phyloP scores from a whole-genome alignment of 2,888 invertebrate species.

The Hesperia comma region DNA sequence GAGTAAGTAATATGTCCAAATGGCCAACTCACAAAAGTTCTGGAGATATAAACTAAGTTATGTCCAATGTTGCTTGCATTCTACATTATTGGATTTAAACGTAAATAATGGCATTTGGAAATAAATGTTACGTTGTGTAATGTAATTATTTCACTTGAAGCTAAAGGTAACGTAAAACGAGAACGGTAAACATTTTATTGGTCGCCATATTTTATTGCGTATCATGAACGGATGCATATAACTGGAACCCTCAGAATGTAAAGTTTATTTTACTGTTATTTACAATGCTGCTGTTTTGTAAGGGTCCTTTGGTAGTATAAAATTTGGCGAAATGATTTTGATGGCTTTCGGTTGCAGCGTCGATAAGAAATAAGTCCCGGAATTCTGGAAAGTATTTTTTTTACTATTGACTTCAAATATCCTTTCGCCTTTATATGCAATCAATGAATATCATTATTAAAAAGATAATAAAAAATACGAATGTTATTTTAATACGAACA shows the following conservation, averaged over 20 bases:
- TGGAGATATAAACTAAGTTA: too few relatives aligned
- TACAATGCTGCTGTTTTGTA: not conserved
- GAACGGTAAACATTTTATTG: constrained; percentile 19
- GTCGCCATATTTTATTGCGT: constrained; percentile 9
- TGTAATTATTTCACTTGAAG: constrained; percentile 4
- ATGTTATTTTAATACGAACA: too few relatives aligned
- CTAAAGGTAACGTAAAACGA: not conserved
- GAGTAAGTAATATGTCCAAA: too few relatives aligned
- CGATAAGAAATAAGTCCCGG: too few relatives aligned
- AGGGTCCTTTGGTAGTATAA: not conserved
- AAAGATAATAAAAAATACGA: too few relatives aligned
- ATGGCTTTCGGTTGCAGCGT: too few relatives aligned
- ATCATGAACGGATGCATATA: constrained; percentile 8
- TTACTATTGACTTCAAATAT: too few relatives aligned
- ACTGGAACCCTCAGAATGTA: constrained; percentile 3
- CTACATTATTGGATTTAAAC: not conserved
- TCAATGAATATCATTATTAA: too few relatives aligned
- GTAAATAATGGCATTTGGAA: not conserved
- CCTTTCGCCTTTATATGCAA: too few relatives aligned
- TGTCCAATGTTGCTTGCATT: not conserved
- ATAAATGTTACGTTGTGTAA: not conserved
- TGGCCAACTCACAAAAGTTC: too few relatives aligned
- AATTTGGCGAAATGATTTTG: too few relatives aligned
- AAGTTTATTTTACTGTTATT: constrained; percentile 4
- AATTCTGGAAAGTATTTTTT: too few relatives aligned